Base-by-base conservation (phyloP, 2,797 vertebrate species). In the Tauraco hartlaubi region DNA sequence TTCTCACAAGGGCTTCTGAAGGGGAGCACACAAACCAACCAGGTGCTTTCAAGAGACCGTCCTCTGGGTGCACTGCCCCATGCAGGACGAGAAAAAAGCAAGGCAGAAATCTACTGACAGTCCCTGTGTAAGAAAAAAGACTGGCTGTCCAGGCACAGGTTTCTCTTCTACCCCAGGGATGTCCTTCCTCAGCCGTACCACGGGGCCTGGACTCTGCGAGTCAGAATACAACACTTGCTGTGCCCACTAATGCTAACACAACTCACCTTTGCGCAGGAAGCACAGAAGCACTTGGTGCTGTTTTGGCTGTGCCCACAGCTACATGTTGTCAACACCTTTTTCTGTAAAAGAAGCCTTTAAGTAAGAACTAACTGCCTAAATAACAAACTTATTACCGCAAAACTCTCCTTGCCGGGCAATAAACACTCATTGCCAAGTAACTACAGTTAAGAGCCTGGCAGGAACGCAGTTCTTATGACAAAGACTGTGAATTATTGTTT, bases 331-430 rank as follows among this genome's bases (percentile, higher is more conserved):
- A 61, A 1, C 22, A 20, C 3, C 21, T 48, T 59, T 25, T 90
- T 26, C 55, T n/a, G 7, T 63, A 59, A 61, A 76, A 75, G 13
- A n/a, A 33, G 31, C 44, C 52, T 87, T 82, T 71, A 85, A 76
- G 33, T 43, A 76, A 81, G 63, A 91, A 37, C 23, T 58, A 54
- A 73, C n/a, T 79, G 63, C 77, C 77, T 92, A 79, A 82, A 83
- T 66, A 86, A 63, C 48, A n/a, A 88, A 76, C 56, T 58, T 51
- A 63, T 2, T 39, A 33, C 35, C 58, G 35, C 52, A 90, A 82
- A 81, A 52, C 46, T 73, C 80, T 92, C 81, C 80, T 82, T 67
- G 37, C 71, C 8, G 63, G 77, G 80, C 80, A 90, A 29, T 73
- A 94, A 85, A 86, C 25, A 49, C 64, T 78, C 84, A 77, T 1